Evolutionary conservation across 2,113 vertebrate genomes (phyloP).

Genomic region (Upupa epops): DNA sequence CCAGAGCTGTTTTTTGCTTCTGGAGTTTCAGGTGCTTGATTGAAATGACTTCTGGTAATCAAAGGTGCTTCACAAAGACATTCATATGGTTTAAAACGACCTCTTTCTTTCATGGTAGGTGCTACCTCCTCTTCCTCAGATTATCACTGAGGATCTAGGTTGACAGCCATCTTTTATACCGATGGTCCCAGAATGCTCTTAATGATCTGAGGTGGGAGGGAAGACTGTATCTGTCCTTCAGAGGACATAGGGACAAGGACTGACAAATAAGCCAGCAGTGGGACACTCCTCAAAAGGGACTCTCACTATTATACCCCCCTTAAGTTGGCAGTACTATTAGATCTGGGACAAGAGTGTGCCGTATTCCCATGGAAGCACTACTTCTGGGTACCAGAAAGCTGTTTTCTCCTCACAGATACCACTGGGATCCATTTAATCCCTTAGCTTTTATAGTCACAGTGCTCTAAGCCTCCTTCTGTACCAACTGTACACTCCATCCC

Average conservation of each 20-base stretch:
- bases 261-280: background rate
- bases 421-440: background rate
- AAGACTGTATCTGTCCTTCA: background rate
- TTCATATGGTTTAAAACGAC: background rate
- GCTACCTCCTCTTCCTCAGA: background rate
- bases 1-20: background rate
- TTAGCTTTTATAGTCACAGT: background rate
- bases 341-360: background rate
- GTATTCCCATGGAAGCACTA: background rate
- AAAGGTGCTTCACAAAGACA: background rate
- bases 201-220: background rate
- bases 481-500: background rate
- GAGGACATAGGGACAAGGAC: background rate
- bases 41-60: background rate
- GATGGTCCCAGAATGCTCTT: background rate
- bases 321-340: background rate
- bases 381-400: background rate
- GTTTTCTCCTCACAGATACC: background rate
- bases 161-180: background rate
- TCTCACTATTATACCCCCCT: background rate
- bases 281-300: background rate
- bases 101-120: background rate
- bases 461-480: background rate
- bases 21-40: background rate
- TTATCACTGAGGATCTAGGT: background rate